phyloP scores from a whole-genome alignment of 2,113 vertebrate species.

The Odocoileus hemionus region DNA sequence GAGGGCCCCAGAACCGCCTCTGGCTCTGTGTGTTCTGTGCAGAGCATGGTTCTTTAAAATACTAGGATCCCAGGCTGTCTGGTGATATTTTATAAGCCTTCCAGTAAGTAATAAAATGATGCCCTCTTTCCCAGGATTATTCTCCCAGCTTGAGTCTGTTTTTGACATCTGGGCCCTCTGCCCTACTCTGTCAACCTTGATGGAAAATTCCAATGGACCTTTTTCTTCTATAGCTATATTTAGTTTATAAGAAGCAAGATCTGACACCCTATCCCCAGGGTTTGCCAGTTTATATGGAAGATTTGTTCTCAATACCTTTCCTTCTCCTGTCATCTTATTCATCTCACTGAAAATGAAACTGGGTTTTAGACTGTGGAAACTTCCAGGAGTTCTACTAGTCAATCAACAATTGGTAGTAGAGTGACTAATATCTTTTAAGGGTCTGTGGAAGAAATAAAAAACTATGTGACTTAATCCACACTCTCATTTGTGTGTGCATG shows the following conservation, averaged over 20 bases:
- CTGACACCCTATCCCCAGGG: not conserved
- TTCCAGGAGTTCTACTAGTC: not conserved
- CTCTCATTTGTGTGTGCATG: not conserved
- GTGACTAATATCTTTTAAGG: not conserved
- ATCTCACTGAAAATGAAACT: not conserved
- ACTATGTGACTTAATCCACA: not conserved
- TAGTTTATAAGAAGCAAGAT: constrained; percentile 2
- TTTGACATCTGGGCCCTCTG: constrained; percentile 1
- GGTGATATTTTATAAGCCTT: not conserved
- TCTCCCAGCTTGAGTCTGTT: not conserved
- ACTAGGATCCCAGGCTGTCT: not conserved
- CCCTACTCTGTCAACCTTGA: not conserved
- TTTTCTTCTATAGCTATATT: not conserved
- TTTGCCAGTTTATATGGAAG: not conserved
- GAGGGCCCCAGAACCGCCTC: not conserved
- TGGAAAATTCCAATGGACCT: constrained; percentile 50
- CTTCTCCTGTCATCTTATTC: not conserved
- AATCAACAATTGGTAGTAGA: not conserved
- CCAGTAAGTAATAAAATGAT: not conserved
- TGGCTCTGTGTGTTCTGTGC: not conserved
- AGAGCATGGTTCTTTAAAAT: not conserved
- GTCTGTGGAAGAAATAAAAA: not conserved
- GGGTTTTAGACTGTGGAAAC: not conserved
- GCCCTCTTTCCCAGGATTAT: not conserved
- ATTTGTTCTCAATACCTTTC: not conserved